Evolutionary conservation across 2,888 invertebrate species (phyloP).

Genomic region (Agriopis aurantiaria): DNA sequence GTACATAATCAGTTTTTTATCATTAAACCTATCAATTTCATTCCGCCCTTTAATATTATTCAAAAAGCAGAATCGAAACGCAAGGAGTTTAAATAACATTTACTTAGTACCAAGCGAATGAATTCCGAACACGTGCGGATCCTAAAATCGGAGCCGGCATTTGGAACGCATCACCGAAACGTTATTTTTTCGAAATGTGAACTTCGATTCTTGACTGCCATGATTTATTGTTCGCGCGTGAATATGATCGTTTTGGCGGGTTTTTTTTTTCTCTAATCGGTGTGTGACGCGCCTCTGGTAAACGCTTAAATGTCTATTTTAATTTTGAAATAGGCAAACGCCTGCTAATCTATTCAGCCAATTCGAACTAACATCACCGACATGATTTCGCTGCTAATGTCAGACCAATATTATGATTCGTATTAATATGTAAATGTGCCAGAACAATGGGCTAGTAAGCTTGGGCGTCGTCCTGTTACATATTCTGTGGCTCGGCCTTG

Average conservation of each 20-base stretch:
- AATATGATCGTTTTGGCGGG: conserved; percentile 40
- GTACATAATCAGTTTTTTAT: no score
- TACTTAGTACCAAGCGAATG: conserved; percentile 24
- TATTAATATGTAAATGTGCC: conserved; percentile 34
- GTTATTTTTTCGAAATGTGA: conserved; percentile 54
- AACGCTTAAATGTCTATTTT: background rate
- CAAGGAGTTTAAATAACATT: conserved; percentile 26
- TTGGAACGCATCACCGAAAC: conserved; percentile 57
- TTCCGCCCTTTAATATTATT: conserved; percentile 1
- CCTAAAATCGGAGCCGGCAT: conserved; percentile 56
- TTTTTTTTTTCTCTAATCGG: conserved; percentile 34
- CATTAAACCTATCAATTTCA: background rate
- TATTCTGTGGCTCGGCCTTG: conserved; percentile 48
- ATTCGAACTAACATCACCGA: background rate
- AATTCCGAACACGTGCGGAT: conserved; percentile 52
- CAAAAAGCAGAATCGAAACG: conserved; percentile 15
- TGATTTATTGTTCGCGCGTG: conserved; percentile 49
- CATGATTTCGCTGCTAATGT: conserved; percentile 20
- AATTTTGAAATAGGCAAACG: conserved; percentile 25
- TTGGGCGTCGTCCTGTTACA: background rate
- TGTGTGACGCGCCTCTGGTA: conserved; percentile 10
- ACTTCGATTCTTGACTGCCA: conserved; percentile 49
- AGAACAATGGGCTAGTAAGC: conserved; percentile 33
- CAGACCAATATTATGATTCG: conserved; percentile 21
- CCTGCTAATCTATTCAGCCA: conserved; percentile 33